Conservation (phyloP, 2,888 invertebrate genomes). For the Microdon myrmicae region DNA sequence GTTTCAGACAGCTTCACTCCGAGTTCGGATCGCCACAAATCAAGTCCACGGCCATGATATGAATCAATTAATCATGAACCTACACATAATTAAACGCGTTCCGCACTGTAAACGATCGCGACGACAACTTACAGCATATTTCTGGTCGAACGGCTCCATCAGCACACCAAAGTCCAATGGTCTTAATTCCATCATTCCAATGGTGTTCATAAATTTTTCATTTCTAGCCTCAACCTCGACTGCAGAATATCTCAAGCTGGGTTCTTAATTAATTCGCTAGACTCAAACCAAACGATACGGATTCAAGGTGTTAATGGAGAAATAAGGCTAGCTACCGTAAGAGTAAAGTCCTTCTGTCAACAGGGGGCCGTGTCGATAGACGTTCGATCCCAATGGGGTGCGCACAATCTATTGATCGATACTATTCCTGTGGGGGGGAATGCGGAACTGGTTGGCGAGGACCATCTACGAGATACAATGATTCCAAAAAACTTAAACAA, state of each 20-base stretch:
- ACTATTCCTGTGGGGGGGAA: background rate
- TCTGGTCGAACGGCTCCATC: background rate
- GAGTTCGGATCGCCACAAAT: background rate
- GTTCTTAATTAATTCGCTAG: conserved; percentile 35
- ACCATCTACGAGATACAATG: no score
- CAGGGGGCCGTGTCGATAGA: conserved; percentile 9
- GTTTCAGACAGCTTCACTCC: conserved; percentile 6
- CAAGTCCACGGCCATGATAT: no score
- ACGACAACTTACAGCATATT: conserved; percentile 22
- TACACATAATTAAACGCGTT: conserved; percentile 9
- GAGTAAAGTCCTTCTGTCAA: conserved; percentile 24
- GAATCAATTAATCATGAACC: conserved; percentile 7
- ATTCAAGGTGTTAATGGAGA: conserved; percentile 31
- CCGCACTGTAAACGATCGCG: conserved; percentile 1
- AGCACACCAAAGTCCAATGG: background rate
- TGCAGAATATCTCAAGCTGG: conserved; percentile 24
- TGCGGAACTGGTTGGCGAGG: conserved; percentile 15
- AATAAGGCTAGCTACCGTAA: conserved; percentile 26
- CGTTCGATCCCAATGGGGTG: conserved; percentile 1
- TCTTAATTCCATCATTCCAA: conserved; percentile 4
- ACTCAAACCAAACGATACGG: conserved; percentile 14
- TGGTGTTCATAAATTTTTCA: conserved; percentile 27
- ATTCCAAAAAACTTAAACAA: no score
- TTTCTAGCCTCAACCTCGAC: conserved; percentile 7
- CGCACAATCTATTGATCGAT: conserved; percentile 13